Evolutionary conservation across 1,140 invertebrate genomes (phyloP).

Genomic region (Chlorops oryzae): DNA sequence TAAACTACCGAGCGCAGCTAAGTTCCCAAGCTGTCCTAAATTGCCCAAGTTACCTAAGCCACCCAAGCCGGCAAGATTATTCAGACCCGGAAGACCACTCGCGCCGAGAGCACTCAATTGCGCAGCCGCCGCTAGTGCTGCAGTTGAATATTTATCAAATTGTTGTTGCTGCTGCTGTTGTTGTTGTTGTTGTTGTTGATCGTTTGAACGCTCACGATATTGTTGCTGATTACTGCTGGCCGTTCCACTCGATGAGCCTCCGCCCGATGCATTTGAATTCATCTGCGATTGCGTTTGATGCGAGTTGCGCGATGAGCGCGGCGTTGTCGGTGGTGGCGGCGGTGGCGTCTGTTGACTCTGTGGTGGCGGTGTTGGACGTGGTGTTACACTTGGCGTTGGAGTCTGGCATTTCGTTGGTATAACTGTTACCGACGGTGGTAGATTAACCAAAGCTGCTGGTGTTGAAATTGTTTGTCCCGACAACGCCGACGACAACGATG

Average conservation of each 20-base stretch:
- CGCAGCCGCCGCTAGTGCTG: slow-evolving; percentile 46
- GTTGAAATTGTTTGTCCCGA: slow-evolving; percentile 26
- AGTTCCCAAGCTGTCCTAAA: slow-evolving; percentile 44
- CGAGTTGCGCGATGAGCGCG: slow-evolving; percentile 45
- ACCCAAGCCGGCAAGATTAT: slow-evolving; percentile 34
- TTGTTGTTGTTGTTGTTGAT: slow-evolving; percentile 38
- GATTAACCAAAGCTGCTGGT: slow-evolving; percentile 38
- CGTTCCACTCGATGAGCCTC: slow-evolving; percentile 53
- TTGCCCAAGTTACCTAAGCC: slow-evolving; percentile 32
- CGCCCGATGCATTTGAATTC: slow-evolving; percentile 51
- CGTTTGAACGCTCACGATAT: slow-evolving; percentile 6
- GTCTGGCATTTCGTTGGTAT: slow-evolving; percentile 47
- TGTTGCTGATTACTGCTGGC: slow-evolving; percentile 18
- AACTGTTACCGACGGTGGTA: slow-evolving; percentile 42
- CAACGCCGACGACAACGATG: slow-evolving; percentile 17
- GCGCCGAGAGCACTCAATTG: slow-evolving; percentile 40
- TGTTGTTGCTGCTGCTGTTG: slow-evolving; percentile 45
- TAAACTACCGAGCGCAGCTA: slow-evolving; percentile 37
- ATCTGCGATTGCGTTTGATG: slow-evolving; percentile 33
- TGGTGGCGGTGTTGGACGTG: slow-evolving; percentile 50
- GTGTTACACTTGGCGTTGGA: slow-evolving; percentile 49
- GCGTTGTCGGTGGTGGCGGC: slow-evolving; percentile 49
- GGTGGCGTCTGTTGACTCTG: slow-evolving; percentile 43
- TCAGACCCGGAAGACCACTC: slow-evolving; percentile 40
- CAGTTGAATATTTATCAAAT: slow-evolving; percentile 50